Base-by-base conservation (phyloP, 1,140 invertebrate genomes). In the Helicoverpa armigera region DNA sequence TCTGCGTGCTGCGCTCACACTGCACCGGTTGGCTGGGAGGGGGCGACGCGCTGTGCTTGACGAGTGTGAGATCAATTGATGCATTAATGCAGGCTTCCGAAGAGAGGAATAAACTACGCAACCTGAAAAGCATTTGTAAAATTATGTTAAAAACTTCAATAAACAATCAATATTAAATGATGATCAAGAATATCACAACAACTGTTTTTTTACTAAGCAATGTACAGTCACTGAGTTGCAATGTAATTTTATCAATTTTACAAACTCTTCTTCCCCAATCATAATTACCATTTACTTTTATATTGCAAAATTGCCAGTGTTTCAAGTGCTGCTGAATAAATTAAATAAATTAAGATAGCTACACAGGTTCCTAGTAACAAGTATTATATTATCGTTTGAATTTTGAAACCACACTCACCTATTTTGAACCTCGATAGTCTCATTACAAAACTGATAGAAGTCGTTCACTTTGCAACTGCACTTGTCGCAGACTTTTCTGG, bases 391-490 rank as follows among this genome's bases (percentile, higher is more conserved):
- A 35, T 50, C n/a, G 48, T 61, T 63, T 2, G 43, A 2, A 80
- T 43, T 43, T 43, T 43, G 5, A 48, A 29, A 77, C 18, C 75
- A 12, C 35, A 95, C 85, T 82, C 95, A 95, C 89, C 96, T 96
- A 80, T 96, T 95, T 83, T 96, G 96, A 48, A 96, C 95, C 88
- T 95, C 96, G 3, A 95, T 95, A 50, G 96, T 95, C 85, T 95
- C 96, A 83, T 96, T 96, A 91, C 96, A 96, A 91, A 96, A 96
- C 89, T 96, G 95, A 90, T 96, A 96, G 90, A 96, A 95, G 89
- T 96, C 96, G 87, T 96, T 96, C 87, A 96, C 94, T 95, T 96
- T 96, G 88, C 95, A 96, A 83, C 96, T 95, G 87, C 96, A 96
- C 31, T 95, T 95, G 79, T 96, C 95, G 86, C 96, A 96, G 85